Base-by-base conservation (phyloP, 1,140 invertebrate species). In the Piezodorus guildinii region DNA sequence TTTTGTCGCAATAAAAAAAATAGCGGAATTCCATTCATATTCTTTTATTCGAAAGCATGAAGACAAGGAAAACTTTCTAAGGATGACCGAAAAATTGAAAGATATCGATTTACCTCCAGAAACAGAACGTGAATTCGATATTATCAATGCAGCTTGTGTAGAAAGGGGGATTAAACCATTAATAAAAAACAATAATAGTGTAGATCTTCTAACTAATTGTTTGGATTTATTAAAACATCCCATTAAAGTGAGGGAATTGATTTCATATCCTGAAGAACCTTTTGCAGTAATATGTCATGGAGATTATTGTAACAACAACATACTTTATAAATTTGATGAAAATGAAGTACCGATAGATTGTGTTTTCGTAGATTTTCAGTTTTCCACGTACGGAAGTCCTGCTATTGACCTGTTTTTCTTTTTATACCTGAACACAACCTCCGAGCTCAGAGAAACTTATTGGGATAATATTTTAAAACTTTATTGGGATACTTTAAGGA, bases 301-400 rank as follows among this genome's bases (percentile, higher is more conserved):
- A n/a, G 80, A 81, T 67, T 79, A 75, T 66, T 79, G 77, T 75
- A 76, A 74, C 52, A 81, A 81, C 65, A 81, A 81, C 64, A 73
- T 81, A 19, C 66, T 81, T 49, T 81, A 77, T 69, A 74, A 73
- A 65, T 73, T 75, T 27, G 66, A 74, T 1, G 17, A 65, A 5
- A 52, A 68, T n/a, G 68, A 62, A 0, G 46, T 66, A 15, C 60
- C 72, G 0, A 27, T 70, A 0, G 68, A 69, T n/a, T 67, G 73
- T 0, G 73, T 72, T 59, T 59, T 79, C 2, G 66, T 78, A 19
- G 77, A 79, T 63, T 75, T 77, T 19, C 76, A 73, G 5, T 52
- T 71, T 17, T 54, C 72, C 0, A 64, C 61, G 21, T 77, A 77
- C 59, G 65, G 70, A 0, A 73, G 73, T 8, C 76, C 75, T 0